Percentiles rank a stretch among this genome's conserved stretches.
phyloP scores from a whole-genome alignment of 2,888 invertebrate genomes.

The Quadriops clusia region DNA sequence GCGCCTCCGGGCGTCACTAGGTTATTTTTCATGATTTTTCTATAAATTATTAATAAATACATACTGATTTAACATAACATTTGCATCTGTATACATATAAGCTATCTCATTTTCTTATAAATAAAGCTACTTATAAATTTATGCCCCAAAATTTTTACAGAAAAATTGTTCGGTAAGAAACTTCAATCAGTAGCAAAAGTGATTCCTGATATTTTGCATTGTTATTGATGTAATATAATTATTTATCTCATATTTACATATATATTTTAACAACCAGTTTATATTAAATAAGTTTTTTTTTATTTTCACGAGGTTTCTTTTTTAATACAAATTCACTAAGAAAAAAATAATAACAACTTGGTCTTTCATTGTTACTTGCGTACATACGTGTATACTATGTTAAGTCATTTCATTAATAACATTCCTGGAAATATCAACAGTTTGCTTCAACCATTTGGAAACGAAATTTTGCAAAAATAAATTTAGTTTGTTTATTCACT shows the following conservation, averaged over 20 bases:
- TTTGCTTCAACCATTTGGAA: too few relatives aligned
- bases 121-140: constrained; percentile 17
- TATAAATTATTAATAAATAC: constrained; percentile 20
- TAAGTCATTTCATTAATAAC: constrained; percentile 10
- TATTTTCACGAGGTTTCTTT: constrained; percentile 23
- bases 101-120: constrained; percentile 16
- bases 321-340: constrained; percentile 19
- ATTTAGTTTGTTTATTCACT: too few relatives aligned
- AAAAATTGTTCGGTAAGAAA: constrained; percentile 9
- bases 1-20: constrained; percentile 30
- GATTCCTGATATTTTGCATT: constrained; percentile 31
- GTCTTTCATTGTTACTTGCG: constrained; percentile 13
- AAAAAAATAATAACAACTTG: constrained; percentile 27
- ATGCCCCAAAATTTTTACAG: constrained; percentile 17
- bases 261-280: constrained; percentile 27
- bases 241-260: constrained; percentile 29
- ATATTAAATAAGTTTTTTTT: constrained; percentile 23
- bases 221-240: constrained; percentile 24
- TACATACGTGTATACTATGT: too few relatives aligned
- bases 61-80: constrained; percentile 17
- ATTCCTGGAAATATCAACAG: background rate
- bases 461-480: too few relatives aligned
- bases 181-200: constrained; percentile 28
- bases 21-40: constrained; percentile 19
- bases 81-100: constrained; percentile 18